Evolutionary conservation across 2,113 vertebrate genomes (phyloP), one percentile per base, ranked within the genome.

Genomic region (Sorex araneus): DNA sequence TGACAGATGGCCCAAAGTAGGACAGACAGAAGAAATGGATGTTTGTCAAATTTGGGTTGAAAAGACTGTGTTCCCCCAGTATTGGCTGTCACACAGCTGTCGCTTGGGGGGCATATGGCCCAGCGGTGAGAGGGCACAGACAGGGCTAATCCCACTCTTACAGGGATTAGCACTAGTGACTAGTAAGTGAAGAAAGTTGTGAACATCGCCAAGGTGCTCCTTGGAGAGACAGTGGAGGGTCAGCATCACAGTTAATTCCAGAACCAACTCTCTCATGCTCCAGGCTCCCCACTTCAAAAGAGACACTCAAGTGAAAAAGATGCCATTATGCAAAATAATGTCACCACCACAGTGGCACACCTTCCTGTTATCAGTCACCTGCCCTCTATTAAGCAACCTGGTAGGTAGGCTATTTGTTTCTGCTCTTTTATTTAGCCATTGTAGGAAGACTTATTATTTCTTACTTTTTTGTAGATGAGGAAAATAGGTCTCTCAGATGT

Each of bases 1-100:
- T 50, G 93, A 88, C 95, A 97, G 96, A 96, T 94, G 96, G 95
- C 69, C 74, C 54, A 27, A 74, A 92, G 95, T 66, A 40, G 87
- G 92, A 80, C 89, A 78, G 86, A 84, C 92, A 96, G 95, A 85
- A 97, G 94, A 91, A 95, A 90, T 74, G 91, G 36, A 70, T 27
- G 27, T 92, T 94, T 73, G 91, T 95, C 94, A 87, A 96, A 92
- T 94, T 57, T 77, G 91, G 92, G 87, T 79, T 86, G 91, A 84
- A 87, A 91, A 87, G 91, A 86, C 80, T 8, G 69, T 0, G 23
- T 75, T 74, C 50, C 30, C 89, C 70, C 64, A 81, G 91, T 92
- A 60, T 19, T 73, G 86, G 64, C 92, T 89, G 87, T 73, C 87
- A 78, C n/a, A 74, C 95, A 94, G 95, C 96, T 97, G 96, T 84